These are phyloP conservation scores for Marmota flaviventris DNA, from an alignment of 2,113 vertebrate genomes.

Conservation along the genomic window DNA sequence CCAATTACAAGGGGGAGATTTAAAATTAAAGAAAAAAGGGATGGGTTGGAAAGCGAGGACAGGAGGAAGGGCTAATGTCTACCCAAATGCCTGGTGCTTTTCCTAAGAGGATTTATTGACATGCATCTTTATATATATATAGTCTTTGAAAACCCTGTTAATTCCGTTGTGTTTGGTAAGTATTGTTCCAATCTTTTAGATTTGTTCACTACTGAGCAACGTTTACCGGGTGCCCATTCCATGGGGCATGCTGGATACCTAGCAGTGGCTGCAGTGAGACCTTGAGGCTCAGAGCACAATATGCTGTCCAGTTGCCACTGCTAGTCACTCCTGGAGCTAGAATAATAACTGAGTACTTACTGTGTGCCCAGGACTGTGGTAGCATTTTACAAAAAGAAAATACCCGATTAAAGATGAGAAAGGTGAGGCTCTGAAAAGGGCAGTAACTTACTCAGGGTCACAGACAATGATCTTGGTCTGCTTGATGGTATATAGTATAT, in stretches of 20 bases:
- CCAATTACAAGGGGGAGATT: background rate
- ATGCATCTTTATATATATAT: background rate
- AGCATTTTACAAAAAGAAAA: conserved; percentile 1
- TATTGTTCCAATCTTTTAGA: background rate
- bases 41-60: background rate
- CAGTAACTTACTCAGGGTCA: background rate
- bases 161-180: background rate
- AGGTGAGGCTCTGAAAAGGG: background rate
- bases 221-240: background rate
- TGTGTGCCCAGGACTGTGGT: background rate
- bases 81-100: background rate
- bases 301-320: background rate
- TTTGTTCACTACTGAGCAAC: background rate
- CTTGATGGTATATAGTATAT: background rate
- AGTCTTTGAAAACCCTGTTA: background rate
- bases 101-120: background rate
- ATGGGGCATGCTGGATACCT: background rate
- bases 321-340: background rate
- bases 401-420: conserved; percentile 21
- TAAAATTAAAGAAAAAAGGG: background rate
- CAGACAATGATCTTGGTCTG: background rate
- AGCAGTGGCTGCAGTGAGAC: background rate
- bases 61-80: background rate
- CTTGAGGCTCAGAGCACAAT: background rate
- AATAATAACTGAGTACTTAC: background rate